Evolutionary conservation across 2,888 invertebrate species (phyloP), one percentile per base, ranked within the genome.

Genomic region (Drosophila acutilabella): DNA sequence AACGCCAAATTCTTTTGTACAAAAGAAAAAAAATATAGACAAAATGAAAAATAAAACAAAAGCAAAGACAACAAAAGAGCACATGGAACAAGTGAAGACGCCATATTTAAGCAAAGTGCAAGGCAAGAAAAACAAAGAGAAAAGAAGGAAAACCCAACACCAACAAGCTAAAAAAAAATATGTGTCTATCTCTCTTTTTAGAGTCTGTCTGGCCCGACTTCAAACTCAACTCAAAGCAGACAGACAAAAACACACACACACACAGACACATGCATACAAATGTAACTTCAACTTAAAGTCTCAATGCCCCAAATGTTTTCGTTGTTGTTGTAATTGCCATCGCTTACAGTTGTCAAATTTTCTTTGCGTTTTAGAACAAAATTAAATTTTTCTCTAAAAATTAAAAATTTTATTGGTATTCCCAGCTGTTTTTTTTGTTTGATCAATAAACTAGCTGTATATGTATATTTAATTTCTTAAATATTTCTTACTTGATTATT

Each of bases 21-120:
- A 30, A 16, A 14, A 45, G 10, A 44, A 47, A 26, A 41, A 52
- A 26, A 51, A 41, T 4, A 33, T 11, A 36, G 36, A 36, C 11
- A 13, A 4, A 36, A 13, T 13, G 13, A 36, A 36, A 11, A 36
- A 36, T 13, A 36, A 36, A 36, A 36, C 11, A 36, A 36, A 36
- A 36, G 13, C 13, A 30, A 30, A 30, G 30, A 30, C 30, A 30
- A 30, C 30, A 30, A 30, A 54, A 54, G 64, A 57, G 57, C 74
- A 68, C 74, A 78, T 73, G 74, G 73, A 76, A 58, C 54, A 76
- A 71, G 66, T 76, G 45, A 57, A 58, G 71, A 59, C 71, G 71
- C 74, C 74, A 75, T 75, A 50, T 74, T 51, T 51, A 50, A 67
- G 72, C 20, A 20, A 51, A 73, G 58, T 77, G 78, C 74, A 77